Base-by-base conservation (phyloP, 2,113 vertebrate genomes). In the Pteropus alecto region DNA sequence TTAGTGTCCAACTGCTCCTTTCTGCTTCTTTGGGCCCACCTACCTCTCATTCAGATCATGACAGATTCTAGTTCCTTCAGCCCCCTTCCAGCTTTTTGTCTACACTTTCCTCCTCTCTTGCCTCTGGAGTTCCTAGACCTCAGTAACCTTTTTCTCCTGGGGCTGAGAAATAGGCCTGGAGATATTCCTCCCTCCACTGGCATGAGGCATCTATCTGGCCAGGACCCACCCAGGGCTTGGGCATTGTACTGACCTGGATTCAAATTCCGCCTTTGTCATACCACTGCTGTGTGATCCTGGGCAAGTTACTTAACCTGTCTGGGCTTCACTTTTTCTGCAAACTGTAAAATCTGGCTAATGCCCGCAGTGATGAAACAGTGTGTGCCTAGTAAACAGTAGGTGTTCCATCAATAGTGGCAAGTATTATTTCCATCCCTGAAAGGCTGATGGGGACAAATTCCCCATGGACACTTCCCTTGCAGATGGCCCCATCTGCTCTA, bases 401-500 rank as follows among this genome's bases (percentile, higher is more conserved):
- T 82, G 74, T 68, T 85, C 82, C 74, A 73, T 88, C 84, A 82
- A 51, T 4, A 73, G 65, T 67, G 77, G 67, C 60, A 71, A 92
- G 87, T 58, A 16, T 87, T 73, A 65, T 30, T 13, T 90, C 78
- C 48, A 35, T 46, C 86, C 67, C 77, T 4, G 65, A 86, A 77
- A 94, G 88, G 85, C 74, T 67, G 96, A 83, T 81, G 43, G 88
- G 92, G 70, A 86, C 70, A 73, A 56, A 95, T 96, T 96, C 96
- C 91, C 95, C 58, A 63, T 2, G 82, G 93, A 94, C 12, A 26
- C 30, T 84, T 93, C 41, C 74, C 26, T 83, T 56, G 85, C 93
- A 90, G 61, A 95, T 92, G 85, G 94, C 9, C 83, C 97, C 97
- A 95, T 98, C 97, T 98, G 97, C 89, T 98, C 7, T 81, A 41